Evolutionary conservation across 2,797 vertebrate species (phyloP).

Genomic region (Rhadinocentrus ornatus): DNA sequence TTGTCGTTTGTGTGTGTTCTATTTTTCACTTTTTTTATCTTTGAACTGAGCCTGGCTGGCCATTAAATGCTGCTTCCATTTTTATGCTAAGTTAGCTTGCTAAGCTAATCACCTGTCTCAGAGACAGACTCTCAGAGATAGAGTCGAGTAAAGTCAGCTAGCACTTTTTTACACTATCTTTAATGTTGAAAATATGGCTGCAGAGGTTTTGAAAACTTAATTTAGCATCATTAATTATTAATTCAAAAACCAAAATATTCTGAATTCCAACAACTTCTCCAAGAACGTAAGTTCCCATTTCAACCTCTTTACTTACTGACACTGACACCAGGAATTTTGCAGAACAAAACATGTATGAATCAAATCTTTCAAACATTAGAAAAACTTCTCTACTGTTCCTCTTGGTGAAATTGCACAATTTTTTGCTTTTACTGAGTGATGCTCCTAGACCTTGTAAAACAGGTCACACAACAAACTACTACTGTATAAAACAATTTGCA

Average conservation of each 20-base stretch:
- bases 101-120: not conserved
- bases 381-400: not conserved
- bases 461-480: not conserved
- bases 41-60: not conserved
- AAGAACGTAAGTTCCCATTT: not conserved
- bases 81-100: not conserved
- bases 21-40: not conserved
- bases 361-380: not conserved
- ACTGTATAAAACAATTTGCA: not conserved
- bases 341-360: not conserved
- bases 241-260: not conserved
- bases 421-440: too few species aligned
- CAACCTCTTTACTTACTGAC: not conserved
- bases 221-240: not conserved
- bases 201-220: not conserved
- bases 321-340: not conserved
- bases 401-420: not conserved
- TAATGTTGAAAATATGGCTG: not conserved
- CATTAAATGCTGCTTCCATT: not conserved
- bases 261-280: not conserved
- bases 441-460: slow-evolving; percentile 6
- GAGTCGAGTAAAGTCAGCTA: not conserved
- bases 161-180: not conserved
- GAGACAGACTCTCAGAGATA: not conserved
- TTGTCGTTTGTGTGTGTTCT: not conserved